These are phyloP conservation scores for Phortica okadai DNA, from an alignment of 2,888 invertebrate genomes.

Conservation along the genomic window DNA sequence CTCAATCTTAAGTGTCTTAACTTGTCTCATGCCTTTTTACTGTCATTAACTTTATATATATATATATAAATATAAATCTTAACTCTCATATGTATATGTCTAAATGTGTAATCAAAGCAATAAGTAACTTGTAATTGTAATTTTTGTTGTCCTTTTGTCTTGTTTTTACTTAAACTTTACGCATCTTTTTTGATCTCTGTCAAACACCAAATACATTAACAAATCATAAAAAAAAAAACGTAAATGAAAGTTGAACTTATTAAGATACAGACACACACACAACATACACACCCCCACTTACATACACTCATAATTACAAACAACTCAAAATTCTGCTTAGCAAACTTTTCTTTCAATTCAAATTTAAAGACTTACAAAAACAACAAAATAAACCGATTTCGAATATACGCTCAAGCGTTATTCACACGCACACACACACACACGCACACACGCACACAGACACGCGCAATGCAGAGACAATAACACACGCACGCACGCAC, in stretches of 20 bases:
- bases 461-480: background rate
- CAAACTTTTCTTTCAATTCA: no score
- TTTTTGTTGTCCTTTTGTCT: slow-evolving; percentile 17
- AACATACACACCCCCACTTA: slow-evolving; percentile 13
- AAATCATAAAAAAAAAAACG: no score
- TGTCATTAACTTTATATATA: background rate
- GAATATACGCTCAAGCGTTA: background rate
- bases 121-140: slow-evolving; percentile 31
- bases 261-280: background rate
- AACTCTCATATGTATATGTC: background rate
- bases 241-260: no score
- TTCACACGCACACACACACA: background rate
- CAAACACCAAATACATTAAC: background rate
- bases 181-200: background rate
- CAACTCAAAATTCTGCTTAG: background rate
- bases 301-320: background rate
- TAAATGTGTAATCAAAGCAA: slow-evolving; percentile 25
- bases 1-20: background rate
- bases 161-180: slow-evolving; percentile 5
- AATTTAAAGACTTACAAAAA: no score
- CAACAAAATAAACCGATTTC: background rate
- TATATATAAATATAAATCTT: background rate
- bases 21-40: slow-evolving; percentile 12
- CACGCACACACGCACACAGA: background rate
- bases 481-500: background rate